Conservation (phyloP, 1,140 invertebrate genomes). For the Physella acuta region DNA sequence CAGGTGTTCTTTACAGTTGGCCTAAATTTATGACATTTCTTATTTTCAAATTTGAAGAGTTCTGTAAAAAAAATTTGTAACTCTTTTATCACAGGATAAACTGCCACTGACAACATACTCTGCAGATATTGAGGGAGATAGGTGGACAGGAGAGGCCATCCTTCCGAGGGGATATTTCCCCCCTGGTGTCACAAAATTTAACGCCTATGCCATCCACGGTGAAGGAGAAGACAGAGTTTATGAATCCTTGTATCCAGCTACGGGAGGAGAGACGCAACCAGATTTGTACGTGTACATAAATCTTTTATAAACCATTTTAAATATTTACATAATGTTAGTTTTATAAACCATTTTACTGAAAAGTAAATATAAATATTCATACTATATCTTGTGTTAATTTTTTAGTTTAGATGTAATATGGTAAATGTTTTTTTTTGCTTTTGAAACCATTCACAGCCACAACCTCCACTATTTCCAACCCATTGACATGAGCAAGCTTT, state of each 20-base stretch:
- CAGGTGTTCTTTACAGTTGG: no score
- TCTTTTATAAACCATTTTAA: not conserved
- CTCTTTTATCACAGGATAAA: no score
- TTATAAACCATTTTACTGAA: not conserved
- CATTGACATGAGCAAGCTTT: not conserved
- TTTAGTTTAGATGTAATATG: not conserved
- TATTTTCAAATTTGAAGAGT: no score
- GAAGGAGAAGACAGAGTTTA: constrained; percentile 58
- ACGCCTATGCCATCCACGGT: constrained; percentile 67
- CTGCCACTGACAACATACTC: constrained; percentile 54
- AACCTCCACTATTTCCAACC: constrained; percentile 8
- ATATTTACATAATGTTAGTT: not conserved
- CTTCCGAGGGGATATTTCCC: constrained; percentile 61
- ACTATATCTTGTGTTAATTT: not conserved
- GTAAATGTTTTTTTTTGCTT: not conserved
- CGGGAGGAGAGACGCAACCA: constrained; percentile 55
- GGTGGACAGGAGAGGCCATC: constrained; percentile 58
- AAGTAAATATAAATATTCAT: not conserved
- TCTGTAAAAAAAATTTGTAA: no score
- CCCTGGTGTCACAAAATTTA: constrained; percentile 62
- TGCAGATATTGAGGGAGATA: constrained; percentile 39
- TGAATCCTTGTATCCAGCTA: constrained; percentile 63
- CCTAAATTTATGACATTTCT: no score
- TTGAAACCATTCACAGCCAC: constrained; percentile 8
- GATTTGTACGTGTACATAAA: constrained; percentile 60